Evolutionary conservation across 2,888 invertebrate genomes (phyloP).

Genomic region (Tetragonisca angustula): DNA sequence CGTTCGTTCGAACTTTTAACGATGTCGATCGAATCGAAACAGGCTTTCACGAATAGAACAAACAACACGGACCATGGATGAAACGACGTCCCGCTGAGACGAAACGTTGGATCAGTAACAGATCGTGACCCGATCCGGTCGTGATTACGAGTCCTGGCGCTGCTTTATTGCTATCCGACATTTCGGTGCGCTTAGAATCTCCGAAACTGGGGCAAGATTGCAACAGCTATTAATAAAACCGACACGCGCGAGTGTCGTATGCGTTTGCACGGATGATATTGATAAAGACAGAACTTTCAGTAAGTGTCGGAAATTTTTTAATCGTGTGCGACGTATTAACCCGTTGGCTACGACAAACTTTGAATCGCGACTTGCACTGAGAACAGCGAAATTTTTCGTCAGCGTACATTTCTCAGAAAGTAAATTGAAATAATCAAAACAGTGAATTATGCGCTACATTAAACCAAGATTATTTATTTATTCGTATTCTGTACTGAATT

Average conservation of each 20-base stretch:
- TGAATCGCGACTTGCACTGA: no score
- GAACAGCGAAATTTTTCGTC: no score
- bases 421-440: no score
- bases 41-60: background rate
- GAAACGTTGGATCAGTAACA: slow-evolving; percentile 19
- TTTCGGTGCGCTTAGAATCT: slow-evolving; percentile 51
- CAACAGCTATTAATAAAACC: slow-evolving; percentile 64
- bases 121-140: slow-evolving; percentile 57
- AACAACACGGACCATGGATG: background rate
- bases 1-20: background rate
- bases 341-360: no score
- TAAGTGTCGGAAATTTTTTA: no score
- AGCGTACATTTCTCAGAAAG: no score
- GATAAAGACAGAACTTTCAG: no score
- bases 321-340: no score
- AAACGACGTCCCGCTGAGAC: slow-evolving; percentile 16
- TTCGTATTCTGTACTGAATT: no score
- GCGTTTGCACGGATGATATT: background rate
- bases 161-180: slow-evolving; percentile 56
- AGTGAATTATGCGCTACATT: no score
- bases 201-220: slow-evolving; percentile 43
- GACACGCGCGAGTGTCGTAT: slow-evolving; percentile 23
- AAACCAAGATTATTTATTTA: no score
- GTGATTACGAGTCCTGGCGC: slow-evolving; percentile 60
- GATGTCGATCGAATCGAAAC: background rate